Conservation (phyloP, 2,113 vertebrate species). For the Ciconia boyciana region DNA sequence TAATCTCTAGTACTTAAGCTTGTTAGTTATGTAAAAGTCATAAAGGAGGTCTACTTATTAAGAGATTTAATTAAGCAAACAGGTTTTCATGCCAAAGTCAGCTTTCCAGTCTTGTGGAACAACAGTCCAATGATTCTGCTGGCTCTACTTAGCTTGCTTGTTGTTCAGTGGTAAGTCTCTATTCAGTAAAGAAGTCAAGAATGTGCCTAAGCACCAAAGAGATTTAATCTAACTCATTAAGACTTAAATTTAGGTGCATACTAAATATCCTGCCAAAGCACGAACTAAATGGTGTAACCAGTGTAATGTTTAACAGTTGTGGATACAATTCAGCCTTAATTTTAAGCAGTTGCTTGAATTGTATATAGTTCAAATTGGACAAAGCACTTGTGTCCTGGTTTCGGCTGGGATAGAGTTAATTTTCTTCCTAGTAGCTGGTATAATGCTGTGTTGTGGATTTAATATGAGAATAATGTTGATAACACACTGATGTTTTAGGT, state of each 20-base stretch:
- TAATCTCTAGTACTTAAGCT: not conserved
- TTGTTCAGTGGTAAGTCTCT: not conserved
- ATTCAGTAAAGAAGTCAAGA: not conserved
- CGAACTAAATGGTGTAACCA: not conserved
- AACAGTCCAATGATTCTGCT: not conserved
- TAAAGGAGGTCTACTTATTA: conserved; percentile 29
- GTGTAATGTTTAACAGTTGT: not conserved
- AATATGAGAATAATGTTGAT: too few relatives aligned
- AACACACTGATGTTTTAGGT: too few relatives aligned
- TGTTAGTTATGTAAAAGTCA: conserved; percentile 37
- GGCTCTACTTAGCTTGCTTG: not conserved
- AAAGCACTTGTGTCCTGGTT: not conserved
- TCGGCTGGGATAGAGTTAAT: too few relatives aligned
- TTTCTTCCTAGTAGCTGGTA: too few relatives aligned
- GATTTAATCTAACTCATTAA: not conserved
- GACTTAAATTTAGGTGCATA: not conserved
- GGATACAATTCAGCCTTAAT: not conserved
- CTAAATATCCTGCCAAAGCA: not conserved
- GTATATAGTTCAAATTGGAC: not conserved
- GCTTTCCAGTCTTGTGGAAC: not conserved
- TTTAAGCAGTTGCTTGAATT: not conserved
- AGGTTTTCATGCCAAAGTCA: conserved; percentile 45
- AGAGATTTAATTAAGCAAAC: conserved; percentile 45
- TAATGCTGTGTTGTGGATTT: too few relatives aligned
- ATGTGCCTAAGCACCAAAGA: not conserved